Evolutionary conservation across 2,797 vertebrate species (phyloP), one percentile per base, ranked within the genome.

Genomic region (Propithecus deckenii): DNA sequence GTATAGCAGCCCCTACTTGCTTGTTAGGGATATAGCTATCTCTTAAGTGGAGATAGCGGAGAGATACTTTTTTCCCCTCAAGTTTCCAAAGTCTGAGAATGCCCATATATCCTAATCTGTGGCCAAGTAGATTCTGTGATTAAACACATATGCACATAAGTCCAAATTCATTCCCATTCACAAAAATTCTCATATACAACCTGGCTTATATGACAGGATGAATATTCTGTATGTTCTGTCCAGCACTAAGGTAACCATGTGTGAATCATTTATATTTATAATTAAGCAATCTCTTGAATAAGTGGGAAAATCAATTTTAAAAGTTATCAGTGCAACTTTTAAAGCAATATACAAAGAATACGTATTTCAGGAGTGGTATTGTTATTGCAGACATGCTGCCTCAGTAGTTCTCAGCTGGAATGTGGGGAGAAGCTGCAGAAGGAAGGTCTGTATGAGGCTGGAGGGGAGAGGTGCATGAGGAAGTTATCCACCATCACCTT

Each of bases 1-100:
- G 72, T 98, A 97, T 92, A 97, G 93, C 94, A 98, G 97, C 93
- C 96, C 86, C 46, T 43, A 50, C 59, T 55, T 96, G 84, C 85
- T 85, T 80, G 38, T 69, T 94, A 57, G 9, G 43, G 17, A 32
- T 32, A 2, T 13, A 63, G 30, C 5, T 65, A 14, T 14, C 35
- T 76, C 75, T 93, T 15, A 81, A 71, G 84, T 65, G 20, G 69
- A 95, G 52, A 65, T 9, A 71, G 52, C 35, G 46, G 28, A 67
- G 43, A 89, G 6, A 25, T 23, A 38, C 28, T n/a, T 61, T 85
- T 79, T 72, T 14, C 5, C 25, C 41, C 12, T 88, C 35, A 93
- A 41, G 43, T 89, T 96, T 96, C 55, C 28, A 63, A 89, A 91
- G 81, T 86, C 52, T 80, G 81, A 94, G 89, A 94, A 91, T 76